Percentiles rank a stretch among this genome's conserved stretches.
These are phyloP conservation scores for Monoplex corrugatus DNA, from an alignment of 2,888 invertebrate species.

Conservation along the genomic window DNA sequence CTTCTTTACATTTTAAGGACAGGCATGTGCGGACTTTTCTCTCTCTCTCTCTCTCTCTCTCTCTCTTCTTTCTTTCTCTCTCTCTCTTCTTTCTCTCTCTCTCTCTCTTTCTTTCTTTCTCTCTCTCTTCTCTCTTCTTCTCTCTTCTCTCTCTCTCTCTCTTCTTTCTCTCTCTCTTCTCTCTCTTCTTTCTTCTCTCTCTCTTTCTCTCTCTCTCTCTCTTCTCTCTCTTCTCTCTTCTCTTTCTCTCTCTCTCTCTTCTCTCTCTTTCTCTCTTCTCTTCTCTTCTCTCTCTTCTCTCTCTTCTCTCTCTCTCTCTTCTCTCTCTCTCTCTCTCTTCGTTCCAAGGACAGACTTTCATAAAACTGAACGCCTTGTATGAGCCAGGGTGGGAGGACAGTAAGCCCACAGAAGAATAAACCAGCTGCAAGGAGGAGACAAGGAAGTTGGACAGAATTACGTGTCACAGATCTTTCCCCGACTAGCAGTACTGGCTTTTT, in stretches of 20 bases:
- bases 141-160: constrained; percentile 1
- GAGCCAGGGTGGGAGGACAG: no score
- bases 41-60: not conserved
- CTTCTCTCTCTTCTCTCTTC: not conserved
- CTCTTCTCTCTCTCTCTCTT: not conserved
- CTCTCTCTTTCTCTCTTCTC: not conserved
- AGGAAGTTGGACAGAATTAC: no score
- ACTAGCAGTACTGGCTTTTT: no score
- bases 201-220: not conserved
- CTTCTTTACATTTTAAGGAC: no score
- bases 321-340: not conserved
- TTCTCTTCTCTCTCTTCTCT: not conserved
- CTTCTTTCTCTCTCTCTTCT: not conserved
- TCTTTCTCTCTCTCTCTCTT: not conserved
- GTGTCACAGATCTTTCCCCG: no score
- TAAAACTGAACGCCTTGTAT: no score
- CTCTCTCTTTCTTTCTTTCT: constrained; percentile 11
- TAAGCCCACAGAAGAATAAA: no score
- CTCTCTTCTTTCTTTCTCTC: not conserved
- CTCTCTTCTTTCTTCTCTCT: no score
- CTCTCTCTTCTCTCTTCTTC: not conserved
- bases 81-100: not conserved
- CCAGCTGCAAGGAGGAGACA: no score
- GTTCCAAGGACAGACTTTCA: no score
- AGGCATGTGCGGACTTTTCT: no score